phyloP scores from a whole-genome alignment of 2,888 invertebrate genomes.

The Dugesia japonica region DNA sequence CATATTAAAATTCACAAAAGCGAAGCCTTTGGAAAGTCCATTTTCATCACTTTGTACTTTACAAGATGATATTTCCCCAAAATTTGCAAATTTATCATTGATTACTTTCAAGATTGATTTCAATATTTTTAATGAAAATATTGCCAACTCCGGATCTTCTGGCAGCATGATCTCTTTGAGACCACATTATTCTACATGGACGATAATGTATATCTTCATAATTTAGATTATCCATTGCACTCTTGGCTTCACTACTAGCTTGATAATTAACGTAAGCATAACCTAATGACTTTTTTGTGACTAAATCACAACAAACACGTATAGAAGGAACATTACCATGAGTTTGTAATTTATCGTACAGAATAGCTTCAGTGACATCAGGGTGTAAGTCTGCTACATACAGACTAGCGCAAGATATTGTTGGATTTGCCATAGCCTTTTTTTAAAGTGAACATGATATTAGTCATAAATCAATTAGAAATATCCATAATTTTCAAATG shows the following conservation, averaged over 20 bases:
- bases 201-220: slow-evolving; percentile 89
- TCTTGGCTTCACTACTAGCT: slow-evolving; percentile 94
- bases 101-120: slow-evolving; percentile 82
- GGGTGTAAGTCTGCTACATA: slow-evolving; percentile 96
- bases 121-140: slow-evolving; percentile 92
- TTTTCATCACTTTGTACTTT: too few relatives aligned
- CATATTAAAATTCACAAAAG: slow-evolving; percentile 97
- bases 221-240: slow-evolving; percentile 97
- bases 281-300: slow-evolving; percentile 85
- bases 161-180: slow-evolving; percentile 89
- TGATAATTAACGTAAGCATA: slow-evolving; percentile 99
- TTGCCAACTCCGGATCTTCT: slow-evolving; percentile 96
- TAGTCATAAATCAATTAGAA: too few relatives aligned
- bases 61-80: too few relatives aligned
- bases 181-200: slow-evolving; percentile 99
- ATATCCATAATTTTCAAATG: too few relatives aligned
- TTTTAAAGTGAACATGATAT: slow-evolving; percentile 20
- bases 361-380: slow-evolving; percentile 91
- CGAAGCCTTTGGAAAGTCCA: slow-evolving; percentile 93
- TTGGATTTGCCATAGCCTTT: not conserved
- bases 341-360: slow-evolving; percentile 92
- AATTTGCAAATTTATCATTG: too few relatives aligned
- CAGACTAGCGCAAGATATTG: slow-evolving; percentile 48
- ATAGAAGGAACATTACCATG: slow-evolving; percentile 56
- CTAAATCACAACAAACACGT: slow-evolving; percentile 91